phyloP scores from a whole-genome alignment of 1,140 invertebrate species.

The Philopotamus ludificatus region DNA sequence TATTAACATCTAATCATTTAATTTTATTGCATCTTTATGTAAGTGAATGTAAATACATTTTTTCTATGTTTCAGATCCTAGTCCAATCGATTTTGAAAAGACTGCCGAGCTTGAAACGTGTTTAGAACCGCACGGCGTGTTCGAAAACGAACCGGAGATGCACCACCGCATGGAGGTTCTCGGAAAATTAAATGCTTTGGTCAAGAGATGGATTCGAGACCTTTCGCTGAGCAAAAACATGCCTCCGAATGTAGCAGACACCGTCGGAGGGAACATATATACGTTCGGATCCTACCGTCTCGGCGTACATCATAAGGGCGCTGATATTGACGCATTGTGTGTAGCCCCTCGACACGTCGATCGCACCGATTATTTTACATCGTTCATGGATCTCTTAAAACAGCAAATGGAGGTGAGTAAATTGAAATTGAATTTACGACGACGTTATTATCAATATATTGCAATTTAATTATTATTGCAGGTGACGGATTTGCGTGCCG shows the following conservation, averaged over 20 bases:
- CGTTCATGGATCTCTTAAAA: conserved; percentile 91
- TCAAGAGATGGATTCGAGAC: conserved; percentile 90
- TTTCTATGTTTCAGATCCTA: conserved; percentile 61
- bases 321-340: conserved; percentile 98
- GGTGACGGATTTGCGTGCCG: conserved; percentile 61
- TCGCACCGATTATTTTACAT: conserved; percentile 90
- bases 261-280: conserved; percentile 96
- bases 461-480: conserved; percentile 32
- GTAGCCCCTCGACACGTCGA: conserved; percentile 96
- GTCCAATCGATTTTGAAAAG: conserved; percentile 77
- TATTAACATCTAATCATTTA: conserved; percentile 18
- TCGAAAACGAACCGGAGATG: conserved; percentile 88
- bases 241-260: conserved; percentile 80
- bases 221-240: conserved; percentile 86
- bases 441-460: neutral
- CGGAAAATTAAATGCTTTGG: conserved; percentile 83
- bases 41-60: neutral
- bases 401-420: conserved; percentile 79
- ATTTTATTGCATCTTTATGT: neutral
- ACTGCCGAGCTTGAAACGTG: conserved; percentile 82
- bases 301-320: conserved; percentile 93
- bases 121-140: conserved; percentile 84
- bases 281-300: conserved; percentile 96
- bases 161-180: conserved; percentile 84
- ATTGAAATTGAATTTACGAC: neutral